phyloP scores from a whole-genome alignment of 2,113 vertebrate genomes.

The Phaethornis superciliosus region DNA sequence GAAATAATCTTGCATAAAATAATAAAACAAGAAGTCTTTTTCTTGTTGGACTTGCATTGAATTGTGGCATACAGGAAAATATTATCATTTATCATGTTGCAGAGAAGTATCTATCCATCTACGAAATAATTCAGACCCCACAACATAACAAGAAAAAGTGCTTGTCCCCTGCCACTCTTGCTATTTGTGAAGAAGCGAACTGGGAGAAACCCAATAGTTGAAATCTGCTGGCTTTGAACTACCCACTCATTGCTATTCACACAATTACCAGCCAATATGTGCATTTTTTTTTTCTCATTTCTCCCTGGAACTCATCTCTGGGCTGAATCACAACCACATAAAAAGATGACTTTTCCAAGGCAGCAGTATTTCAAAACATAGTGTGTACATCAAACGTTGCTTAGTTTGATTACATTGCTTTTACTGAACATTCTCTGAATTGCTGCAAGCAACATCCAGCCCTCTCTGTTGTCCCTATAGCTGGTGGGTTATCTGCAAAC shows the following conservation, averaged over 20 bases:
- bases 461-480: neutral
- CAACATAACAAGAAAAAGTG: neutral
- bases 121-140: neutral
- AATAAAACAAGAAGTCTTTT: neutral
- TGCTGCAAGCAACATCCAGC: neutral
- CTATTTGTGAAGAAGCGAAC: constrained; percentile 19
- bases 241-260: constrained; percentile 36
- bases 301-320: constrained; percentile 36
- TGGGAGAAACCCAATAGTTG: neutral
- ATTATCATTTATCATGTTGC: neutral
- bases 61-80: neutral
- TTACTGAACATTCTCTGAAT: neutral
- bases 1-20: constrained; percentile 23
- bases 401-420: constrained; percentile 11
- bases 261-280: constrained; percentile 32
- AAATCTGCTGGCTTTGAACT: constrained; percentile 45
- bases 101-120: neutral
- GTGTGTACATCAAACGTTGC: neutral
- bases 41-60: neutral
- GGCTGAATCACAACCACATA: constrained; percentile 42
- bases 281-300: constrained; percentile 45
- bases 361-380: constrained; percentile 34
- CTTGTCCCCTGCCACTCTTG: neutral
- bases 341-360: constrained; percentile 51
- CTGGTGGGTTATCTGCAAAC: neutral